These are phyloP conservation scores for Drosophila lowei DNA, from an alignment of 1,140 invertebrate genomes.

Conservation along the genomic window DNA sequence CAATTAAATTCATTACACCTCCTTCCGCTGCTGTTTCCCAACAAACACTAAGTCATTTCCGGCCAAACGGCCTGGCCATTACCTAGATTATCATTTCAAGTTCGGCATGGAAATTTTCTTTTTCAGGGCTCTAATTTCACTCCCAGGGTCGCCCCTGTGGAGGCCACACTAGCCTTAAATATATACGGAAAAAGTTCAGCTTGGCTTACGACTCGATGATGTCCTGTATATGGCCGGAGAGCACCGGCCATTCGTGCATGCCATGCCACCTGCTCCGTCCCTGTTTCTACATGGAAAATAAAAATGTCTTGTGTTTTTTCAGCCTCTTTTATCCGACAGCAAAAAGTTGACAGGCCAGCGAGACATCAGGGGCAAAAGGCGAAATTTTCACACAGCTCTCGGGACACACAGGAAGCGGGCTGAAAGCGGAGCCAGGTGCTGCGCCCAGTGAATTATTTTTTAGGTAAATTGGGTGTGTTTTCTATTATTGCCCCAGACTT, in stretches of 20 bases:
- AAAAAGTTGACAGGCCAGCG: constrained; percentile 49
- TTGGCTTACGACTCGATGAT: constrained; percentile 2
- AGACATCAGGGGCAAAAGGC: constrained; percentile 40
- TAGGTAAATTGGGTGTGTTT: constrained; percentile 76
- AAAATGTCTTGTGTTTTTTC: constrained; percentile 28
- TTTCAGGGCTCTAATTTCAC: no score
- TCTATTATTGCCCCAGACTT: constrained; percentile 79
- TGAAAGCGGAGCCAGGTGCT: constrained; percentile 25
- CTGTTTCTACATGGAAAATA: constrained; percentile 22
- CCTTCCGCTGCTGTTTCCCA: constrained; percentile 64
- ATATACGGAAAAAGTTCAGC: constrained; percentile 1
- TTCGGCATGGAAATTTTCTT: constrained; percentile 49
- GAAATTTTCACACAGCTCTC: constrained; percentile 24
- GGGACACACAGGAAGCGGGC: constrained; percentile 14
- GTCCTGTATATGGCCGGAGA: constrained; percentile 1
- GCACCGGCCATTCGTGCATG: constrained; percentile 9
- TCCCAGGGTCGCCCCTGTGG: no score
- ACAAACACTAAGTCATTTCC: constrained; percentile 77
- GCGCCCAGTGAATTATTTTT: constrained; percentile 71
- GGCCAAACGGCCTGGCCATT: constrained; percentile 68
- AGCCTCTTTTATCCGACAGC: constrained; percentile 31
- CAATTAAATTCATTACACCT: constrained; percentile 79
- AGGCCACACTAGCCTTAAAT: constrained; percentile 32
- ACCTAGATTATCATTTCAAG: constrained; percentile 77
- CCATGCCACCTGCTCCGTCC: neutral